Evolutionary conservation across 2,888 invertebrate species (phyloP).

Genomic region (Maniola hyperantus): DNA sequence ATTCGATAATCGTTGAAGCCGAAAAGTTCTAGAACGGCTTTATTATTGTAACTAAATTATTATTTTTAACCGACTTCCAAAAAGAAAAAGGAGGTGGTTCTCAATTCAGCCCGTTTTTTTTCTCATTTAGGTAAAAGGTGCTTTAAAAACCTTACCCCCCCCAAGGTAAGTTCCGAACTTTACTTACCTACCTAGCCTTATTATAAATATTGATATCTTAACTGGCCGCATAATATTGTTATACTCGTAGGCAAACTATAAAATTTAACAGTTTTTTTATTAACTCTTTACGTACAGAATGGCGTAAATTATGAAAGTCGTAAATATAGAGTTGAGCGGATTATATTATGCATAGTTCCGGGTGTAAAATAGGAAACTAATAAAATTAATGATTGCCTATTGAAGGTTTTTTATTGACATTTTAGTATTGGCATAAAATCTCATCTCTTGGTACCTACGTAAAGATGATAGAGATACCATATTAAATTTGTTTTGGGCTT

Average conservation of each 20-base stretch:
- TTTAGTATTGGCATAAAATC: neutral
- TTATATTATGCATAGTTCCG: constrained; percentile 19
- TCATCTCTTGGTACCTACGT: neutral
- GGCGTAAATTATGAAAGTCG: constrained; percentile 26
- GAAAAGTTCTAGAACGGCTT: no score
- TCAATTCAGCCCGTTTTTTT: no score
- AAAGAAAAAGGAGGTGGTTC: no score
- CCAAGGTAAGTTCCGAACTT: no score
- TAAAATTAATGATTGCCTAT: neutral
- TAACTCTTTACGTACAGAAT: constrained; percentile 23
- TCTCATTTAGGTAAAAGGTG: no score
- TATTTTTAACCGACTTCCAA: no score
- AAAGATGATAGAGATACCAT: no score
- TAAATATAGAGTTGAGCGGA: constrained; percentile 17
- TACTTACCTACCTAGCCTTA: no score
- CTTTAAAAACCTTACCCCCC: no score
- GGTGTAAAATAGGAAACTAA: constrained; percentile 10
- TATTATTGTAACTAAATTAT: no score
- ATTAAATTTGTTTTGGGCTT: no score
- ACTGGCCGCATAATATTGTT: constrained; percentile 9
- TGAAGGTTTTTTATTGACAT: neutral
- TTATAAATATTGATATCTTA: neutral
- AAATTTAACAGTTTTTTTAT: constrained; percentile 29
- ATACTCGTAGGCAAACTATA: constrained; percentile 19
- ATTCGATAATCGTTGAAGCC: no score